Base-by-base conservation (phyloP, 2,113 vertebrate species). In the Myrmophylax atrothorax region DNA sequence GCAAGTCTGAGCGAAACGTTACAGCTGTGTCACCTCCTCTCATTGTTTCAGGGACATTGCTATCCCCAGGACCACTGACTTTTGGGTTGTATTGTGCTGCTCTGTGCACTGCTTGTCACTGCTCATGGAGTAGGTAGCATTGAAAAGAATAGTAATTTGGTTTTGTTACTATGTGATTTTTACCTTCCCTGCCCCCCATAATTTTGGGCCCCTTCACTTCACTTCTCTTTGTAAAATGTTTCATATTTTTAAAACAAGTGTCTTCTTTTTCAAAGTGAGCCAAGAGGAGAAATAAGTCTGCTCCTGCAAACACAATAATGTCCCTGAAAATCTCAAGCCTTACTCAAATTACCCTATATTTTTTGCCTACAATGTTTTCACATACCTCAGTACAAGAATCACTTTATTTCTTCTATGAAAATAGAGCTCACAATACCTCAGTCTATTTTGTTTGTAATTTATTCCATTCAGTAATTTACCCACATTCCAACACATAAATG, bases 31-130 rank as follows among this genome's bases (percentile, higher is more conserved):
- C 66, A 75, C 56, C 49, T 90, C 52, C 24, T 93, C 23, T 77
- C 49, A 62, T 82, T 94, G 82, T 94, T 96, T 93, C 75, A 70
- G 93, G 78, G 86, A 58, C 92, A 77, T 52, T 94, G 67, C 26
- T 82, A 47, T 90, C 76, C 29, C n/a, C 76, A 83, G 89, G 55
- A 95, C 47, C 72, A 89, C 46, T 35, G 70, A 25, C 26, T 84
- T 88, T 81, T 82, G 68, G 62, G 64, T 92, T 44, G 23, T 47
- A 80, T 52, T 79, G 69, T 64, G 79, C 90, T 90, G 81, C 44
- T 94, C 38, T 44, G 20, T 29, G 25, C 35, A 22, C 23, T 47
- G 46, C 40, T 46, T 91, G n/a, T 62, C 86, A 52, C 38, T n/a
- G 64, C 13, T 92, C 49, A 40, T 0, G 0, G 66, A 22, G 20